These are phyloP conservation scores for Subanguina moxae DNA, from an alignment of 1,140 invertebrate species.

Conservation along the genomic window DNA sequence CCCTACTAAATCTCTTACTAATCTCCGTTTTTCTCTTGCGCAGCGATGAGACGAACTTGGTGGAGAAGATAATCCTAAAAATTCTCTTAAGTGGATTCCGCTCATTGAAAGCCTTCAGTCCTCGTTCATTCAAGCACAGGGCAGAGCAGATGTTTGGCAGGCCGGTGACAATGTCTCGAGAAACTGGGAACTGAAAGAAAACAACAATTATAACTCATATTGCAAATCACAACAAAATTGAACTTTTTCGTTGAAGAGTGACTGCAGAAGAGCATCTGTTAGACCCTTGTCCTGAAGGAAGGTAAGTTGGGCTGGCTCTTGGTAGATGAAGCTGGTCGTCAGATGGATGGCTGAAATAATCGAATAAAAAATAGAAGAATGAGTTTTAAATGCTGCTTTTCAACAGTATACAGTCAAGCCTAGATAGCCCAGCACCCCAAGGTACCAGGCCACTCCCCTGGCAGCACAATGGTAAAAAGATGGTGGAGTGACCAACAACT, in stretches of 20 bases:
- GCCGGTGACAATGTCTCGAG: slow-evolving; percentile 79
- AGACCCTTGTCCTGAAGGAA: slow-evolving; percentile 80
- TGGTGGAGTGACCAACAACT: too few species aligned
- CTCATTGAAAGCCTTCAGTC: slow-evolving; percentile 74
- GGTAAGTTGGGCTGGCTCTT: slow-evolving; percentile 80
- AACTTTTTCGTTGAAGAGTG: slow-evolving; percentile 36
- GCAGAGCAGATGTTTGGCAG: slow-evolving; percentile 86
- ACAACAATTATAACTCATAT: background rate
- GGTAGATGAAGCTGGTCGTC: slow-evolving; percentile 85
- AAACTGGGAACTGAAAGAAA: slow-evolving; percentile 65
- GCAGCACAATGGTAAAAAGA: too few species aligned
- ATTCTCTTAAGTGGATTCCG: slow-evolving; percentile 79
- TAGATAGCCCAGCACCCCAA: too few species aligned
- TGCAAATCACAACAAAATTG: background rate
- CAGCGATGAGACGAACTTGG: slow-evolving; percentile 45
- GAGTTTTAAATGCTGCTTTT: too few species aligned
- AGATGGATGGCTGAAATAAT: slow-evolving; percentile 73
- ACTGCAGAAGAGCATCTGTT: slow-evolving; percentile 75
- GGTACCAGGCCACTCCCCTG: too few species aligned
- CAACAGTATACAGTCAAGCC: too few species aligned
- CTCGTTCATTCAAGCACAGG: slow-evolving; percentile 77
- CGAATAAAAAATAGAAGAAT: background rate
- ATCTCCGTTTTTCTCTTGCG: slow-evolving; percentile 45
- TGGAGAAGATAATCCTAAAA: slow-evolving; percentile 66
- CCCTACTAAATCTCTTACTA: slow-evolving; percentile 17